Base-by-base conservation (phyloP, 2,113 vertebrate species). In the Promerops cafer region DNA sequence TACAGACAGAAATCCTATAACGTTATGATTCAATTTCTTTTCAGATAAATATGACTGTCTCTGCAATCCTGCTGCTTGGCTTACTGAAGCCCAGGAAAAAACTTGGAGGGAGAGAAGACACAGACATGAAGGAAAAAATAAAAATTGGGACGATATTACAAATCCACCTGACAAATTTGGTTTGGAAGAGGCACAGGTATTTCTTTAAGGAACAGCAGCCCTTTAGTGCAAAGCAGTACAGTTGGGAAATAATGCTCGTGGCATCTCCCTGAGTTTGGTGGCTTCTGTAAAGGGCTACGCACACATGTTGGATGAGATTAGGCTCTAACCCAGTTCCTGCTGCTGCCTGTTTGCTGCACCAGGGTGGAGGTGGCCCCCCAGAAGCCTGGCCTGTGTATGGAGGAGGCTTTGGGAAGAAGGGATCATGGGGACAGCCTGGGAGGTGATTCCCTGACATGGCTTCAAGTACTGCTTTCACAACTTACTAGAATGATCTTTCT, bases 1-100 rank as follows among this genome's bases (percentile, higher is more conserved):
- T 81, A 70, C 40, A 90, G 71, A 80, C 90, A n/a, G 94, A 90
- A 96, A 97, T 87, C 74, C 81, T 89, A 49, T 92, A 92, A 92
- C 16, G 35, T 75, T 91, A 57, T 37, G 79, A 96, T 92, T 96
- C 87, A 50, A 14, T 96, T 97, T 97, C 26, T 87, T 79, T 92
- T 94, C 89, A 90, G 64, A 31, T 94, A 83, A 76, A 91, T 81
- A 86, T 39, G 80, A 87, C 91, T 70, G 83, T 61, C 68, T 75
- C 65, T 95, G 49, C 37, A 44, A 6, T 88, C 31, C 71, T 70
- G 84, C 57, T 92, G 37, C 56, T 91, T 71, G 47, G 39, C 33
- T 95, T 84, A 52, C 80, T 93, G 78, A 90, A 93, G 68, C 56
- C 53, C 28, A 50, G 42, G 40, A 60, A 80, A 79, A 76, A 70